Evolutionary conservation across 2,113 vertebrate species (phyloP).

Genomic region (Laterallus jamaicensis): DNA sequence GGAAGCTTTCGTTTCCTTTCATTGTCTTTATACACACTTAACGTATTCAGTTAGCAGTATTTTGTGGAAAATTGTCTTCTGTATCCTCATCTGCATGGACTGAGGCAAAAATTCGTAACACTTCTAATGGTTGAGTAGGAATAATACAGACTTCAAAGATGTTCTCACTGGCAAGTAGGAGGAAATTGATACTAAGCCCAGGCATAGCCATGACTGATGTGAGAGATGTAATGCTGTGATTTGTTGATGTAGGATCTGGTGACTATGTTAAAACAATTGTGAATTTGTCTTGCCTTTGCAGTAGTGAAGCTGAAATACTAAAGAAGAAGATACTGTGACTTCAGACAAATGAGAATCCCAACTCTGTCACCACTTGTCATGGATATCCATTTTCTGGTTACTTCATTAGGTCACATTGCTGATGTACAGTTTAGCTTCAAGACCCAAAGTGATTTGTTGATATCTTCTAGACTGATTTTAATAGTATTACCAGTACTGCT

Average conservation of each 20-base stretch:
- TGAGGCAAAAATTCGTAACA: background rate
- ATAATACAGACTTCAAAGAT: background rate
- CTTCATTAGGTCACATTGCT: background rate
- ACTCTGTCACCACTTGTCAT: background rate
- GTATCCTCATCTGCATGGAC: background rate
- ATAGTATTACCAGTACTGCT: background rate
- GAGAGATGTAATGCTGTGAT: background rate
- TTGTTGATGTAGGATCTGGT: background rate
- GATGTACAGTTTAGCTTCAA: background rate
- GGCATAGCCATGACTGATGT: background rate
- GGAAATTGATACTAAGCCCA: background rate
- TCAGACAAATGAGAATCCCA: background rate
- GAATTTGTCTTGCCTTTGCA: background rate
- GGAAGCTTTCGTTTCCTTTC: background rate
- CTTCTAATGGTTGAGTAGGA: background rate
- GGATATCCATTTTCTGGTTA: background rate
- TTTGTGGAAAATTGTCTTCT: constrained; percentile 10
- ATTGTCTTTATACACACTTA: constrained; percentile 16
- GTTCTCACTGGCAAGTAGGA: background rate
- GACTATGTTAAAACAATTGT: background rate
- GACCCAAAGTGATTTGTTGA: background rate
- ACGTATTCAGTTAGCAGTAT: background rate
- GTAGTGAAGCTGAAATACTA: background rate
- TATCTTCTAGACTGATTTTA: background rate
- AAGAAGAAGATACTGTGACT: background rate